Evolutionary conservation across 23 tunicate genomes (phyloP), one percentile per base, ranked within the genome.

Genomic region (Styela plicata): DNA sequence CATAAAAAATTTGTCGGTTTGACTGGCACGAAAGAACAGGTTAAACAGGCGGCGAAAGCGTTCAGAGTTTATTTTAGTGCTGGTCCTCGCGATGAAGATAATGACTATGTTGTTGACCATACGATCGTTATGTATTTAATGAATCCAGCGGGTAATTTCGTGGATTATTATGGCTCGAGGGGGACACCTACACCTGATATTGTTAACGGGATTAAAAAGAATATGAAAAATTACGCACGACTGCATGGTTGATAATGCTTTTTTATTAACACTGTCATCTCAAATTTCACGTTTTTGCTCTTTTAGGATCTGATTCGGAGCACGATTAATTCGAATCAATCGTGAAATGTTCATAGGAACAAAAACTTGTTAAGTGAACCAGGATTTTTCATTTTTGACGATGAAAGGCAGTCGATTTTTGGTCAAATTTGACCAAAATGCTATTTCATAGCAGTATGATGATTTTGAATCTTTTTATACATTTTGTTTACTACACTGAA

Each of bases 61-160:
- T 95, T 95, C 36, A 83, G 99, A 3, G 91, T 95, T 75, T 95
- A 95, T 74, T 95, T 76, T 74, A 86, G 88, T 57, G 87, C 87
- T 24, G 98, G 98, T 33, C 98, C 98, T 1, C 87, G 87, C 53
- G 98, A 93, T 69, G 89, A 88, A 2, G 98, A 93, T 63, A 93
- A 93, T 77, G 98, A 93, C 73, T 93, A 93, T 87, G 88, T 93
- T 63, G 93, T 95, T 1, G 99, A 95, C 63, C 99, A 95, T 66
- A 80, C 99, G 5, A 90, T 95, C 32, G 93, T 95, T 2, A 89
- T 95, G 95, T 95, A 89, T 64, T 67, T 95, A 26, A 86, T 95
- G 92, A 88, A 90, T 84, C 99, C 99, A 13, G 74, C 87, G 79
- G 95, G 95, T 35, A 80, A 85, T 27, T 76, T 95, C 62, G 96